A percentile compares a stretch with the other conserved stretches of the same genome.
phyloP scores from a whole-genome alignment of 2,888 invertebrate species.

The Zaprionus bogoriensis region DNA sequence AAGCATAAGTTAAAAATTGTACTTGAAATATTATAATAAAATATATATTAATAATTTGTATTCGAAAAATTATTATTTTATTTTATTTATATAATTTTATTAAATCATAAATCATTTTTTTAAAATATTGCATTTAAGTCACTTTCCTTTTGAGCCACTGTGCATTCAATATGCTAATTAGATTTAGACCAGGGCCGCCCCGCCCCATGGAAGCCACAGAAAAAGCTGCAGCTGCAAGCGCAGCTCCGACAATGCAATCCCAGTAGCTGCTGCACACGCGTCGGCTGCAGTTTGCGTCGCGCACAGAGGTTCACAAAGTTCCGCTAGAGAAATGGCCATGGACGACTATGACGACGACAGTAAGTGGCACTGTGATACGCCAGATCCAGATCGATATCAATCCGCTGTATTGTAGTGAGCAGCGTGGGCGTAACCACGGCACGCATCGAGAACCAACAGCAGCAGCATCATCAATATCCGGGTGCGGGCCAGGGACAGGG shows the following conservation, averaged over 20 bases:
- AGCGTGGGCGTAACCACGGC: constrained; percentile 66
- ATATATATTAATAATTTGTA: not conserved
- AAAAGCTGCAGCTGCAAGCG: constrained; percentile 27
- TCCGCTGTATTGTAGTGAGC: constrained; percentile 44
- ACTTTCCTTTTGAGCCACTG: constrained; percentile 20
- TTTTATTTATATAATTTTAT: not conserved
- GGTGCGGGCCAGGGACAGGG: constrained; percentile 39
- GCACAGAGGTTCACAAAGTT: no score
- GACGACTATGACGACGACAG: constrained; percentile 81
- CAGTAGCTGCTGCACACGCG: constrained; percentile 55
- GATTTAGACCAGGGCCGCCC: constrained; percentile 69
- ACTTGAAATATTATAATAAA: no score
- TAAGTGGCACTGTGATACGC: constrained; percentile 35
- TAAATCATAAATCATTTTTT: no score
- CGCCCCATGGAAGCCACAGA: constrained; percentile 64
- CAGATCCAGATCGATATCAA: not conserved
- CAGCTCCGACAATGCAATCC: constrained; percentile 19
- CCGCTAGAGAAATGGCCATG: constrained; percentile 59
- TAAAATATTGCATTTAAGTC: no score
- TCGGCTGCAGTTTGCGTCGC: constrained; percentile 21
- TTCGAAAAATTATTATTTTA: not conserved
- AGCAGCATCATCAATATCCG: constrained; percentile 44
- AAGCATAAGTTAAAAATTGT: no score
- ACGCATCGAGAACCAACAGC: constrained; percentile 63
- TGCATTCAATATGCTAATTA: constrained; percentile 73